Evolutionary conservation across 2,888 invertebrate species (phyloP).

Genomic region (Cataglyphis cursor): DNA sequence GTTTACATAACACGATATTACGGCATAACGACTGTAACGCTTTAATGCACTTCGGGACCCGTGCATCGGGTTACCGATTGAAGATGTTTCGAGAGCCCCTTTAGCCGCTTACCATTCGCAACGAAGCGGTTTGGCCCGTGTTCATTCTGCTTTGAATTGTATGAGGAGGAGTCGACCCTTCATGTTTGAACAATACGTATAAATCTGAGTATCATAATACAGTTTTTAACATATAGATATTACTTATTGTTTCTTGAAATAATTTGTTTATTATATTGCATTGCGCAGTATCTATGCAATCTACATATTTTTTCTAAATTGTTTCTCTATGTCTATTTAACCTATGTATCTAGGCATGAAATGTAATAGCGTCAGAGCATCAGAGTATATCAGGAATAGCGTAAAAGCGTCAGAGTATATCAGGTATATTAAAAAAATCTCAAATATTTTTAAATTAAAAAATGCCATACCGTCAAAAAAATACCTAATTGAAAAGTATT

Average conservation of each 20-base stretch:
- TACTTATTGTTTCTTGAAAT: not conserved
- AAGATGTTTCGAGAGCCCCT: slow-evolving; percentile 57
- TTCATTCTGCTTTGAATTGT: not conserved
- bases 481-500: not conserved
- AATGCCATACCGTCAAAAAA: not conserved
- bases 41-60: slow-evolving; percentile 57
- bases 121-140: slow-evolving; percentile 27
- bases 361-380: not conserved
- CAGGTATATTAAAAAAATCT: not conserved
- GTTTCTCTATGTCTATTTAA: not conserved
- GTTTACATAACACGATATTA: slow-evolving; percentile 64
- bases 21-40: slow-evolving; percentile 57
- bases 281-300: not conserved
- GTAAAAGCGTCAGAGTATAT: not conserved
- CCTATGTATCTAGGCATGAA: not conserved
- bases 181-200: slow-evolving; percentile 14
- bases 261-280: slow-evolving; percentile 5
- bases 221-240: slow-evolving; percentile 15
- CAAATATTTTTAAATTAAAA: not conserved
- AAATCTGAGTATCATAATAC: slow-evolving; percentile 16
- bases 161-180: not conserved
- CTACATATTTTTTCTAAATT: slow-evolving; percentile 6
- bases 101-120: slow-evolving; percentile 42
- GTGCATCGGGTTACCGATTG: slow-evolving; percentile 50
- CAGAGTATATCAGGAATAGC: not conserved